These are phyloP conservation scores for Ptilodon capucinus DNA, from an alignment of 2,888 invertebrate genomes.

Conservation along the genomic window DNA sequence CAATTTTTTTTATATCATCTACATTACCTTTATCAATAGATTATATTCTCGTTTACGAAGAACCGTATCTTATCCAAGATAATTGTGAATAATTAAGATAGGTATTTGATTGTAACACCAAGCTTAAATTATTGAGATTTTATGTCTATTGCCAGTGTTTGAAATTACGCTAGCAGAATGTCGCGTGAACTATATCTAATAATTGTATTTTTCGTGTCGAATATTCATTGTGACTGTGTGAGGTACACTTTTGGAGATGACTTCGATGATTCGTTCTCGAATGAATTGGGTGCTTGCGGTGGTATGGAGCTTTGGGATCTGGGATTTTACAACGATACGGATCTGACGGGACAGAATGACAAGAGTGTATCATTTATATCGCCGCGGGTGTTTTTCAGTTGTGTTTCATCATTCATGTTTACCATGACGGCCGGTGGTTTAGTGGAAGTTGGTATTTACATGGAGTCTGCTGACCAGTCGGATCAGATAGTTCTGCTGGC, in stretches of 20 bases:
- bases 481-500: conserved; percentile 46
- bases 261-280: conserved; percentile 34
- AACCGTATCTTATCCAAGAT: conserved; percentile 45
- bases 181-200: conserved; percentile 22
- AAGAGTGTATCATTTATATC: conserved; percentile 35
- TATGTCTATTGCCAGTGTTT: conserved; percentile 31
- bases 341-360: conserved; percentile 27
- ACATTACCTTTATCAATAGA: conserved; percentile 20
- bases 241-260: conserved; percentile 44
- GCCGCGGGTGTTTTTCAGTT: not conserved
- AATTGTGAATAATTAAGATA: conserved; percentile 32
- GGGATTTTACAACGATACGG: conserved; percentile 24
- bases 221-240: conserved; percentile 45
- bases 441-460: conserved; percentile 48
- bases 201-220: conserved; percentile 19
- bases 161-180: conserved; percentile 23
- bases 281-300: conserved; percentile 28
- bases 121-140: conserved; percentile 35
- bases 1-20: not conserved
- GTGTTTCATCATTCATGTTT: conserved; percentile 4
- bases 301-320: conserved; percentile 32
- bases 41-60: conserved; percentile 31
- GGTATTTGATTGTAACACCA: conserved; percentile 29
- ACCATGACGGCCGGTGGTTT: conserved; percentile 39
- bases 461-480: conserved; percentile 24